These are phyloP conservation scores for Chrysina gloriosa DNA, from an alignment of 2,888 invertebrate genomes.

Conservation along the genomic window DNA sequence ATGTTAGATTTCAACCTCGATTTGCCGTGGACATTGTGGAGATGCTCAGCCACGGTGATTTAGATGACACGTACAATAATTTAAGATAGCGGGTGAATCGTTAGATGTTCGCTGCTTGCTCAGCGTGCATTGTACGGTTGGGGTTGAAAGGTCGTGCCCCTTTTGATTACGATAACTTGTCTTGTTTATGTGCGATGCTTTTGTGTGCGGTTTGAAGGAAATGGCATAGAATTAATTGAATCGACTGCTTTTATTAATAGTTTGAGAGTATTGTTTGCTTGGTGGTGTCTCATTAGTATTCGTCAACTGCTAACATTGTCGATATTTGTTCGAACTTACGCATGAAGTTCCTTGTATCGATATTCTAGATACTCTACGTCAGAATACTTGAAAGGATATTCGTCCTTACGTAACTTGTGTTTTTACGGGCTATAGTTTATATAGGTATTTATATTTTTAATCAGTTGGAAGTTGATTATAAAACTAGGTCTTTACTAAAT, in stretches of 20 bases:
- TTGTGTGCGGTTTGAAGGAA: conserved; percentile 28
- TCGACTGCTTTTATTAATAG: conserved; percentile 34
- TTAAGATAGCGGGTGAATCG: conserved; percentile 7
- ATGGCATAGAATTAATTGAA: conserved; percentile 37
- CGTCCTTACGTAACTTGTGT: no score
- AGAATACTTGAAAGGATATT: not conserved
- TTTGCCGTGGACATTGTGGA: not conserved
- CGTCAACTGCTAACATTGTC: conserved; percentile 9
- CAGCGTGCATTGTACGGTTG: conserved; percentile 17
- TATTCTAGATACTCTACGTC: not conserved
- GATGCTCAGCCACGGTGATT: conserved; percentile 2
- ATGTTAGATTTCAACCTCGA: conserved; percentile 3
- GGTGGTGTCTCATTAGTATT: conserved; percentile 21
- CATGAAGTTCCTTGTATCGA: not conserved
- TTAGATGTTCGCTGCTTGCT: conserved; percentile 22
- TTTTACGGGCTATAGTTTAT: no score
- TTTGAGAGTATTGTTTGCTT: conserved; percentile 26
- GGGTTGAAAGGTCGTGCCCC: conserved; percentile 40
- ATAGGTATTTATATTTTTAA: no score
- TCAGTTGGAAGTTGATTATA: no score
- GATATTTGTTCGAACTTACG: conserved; percentile 10
- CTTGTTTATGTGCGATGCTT: conserved; percentile 35
- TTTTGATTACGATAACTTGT: conserved; percentile 39
- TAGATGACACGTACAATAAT: conserved; percentile 21
- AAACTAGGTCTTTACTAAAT: no score